phyloP scores from a whole-genome alignment of 1,140 invertebrate genomes.

The Drosophila punjabiensis region DNA sequence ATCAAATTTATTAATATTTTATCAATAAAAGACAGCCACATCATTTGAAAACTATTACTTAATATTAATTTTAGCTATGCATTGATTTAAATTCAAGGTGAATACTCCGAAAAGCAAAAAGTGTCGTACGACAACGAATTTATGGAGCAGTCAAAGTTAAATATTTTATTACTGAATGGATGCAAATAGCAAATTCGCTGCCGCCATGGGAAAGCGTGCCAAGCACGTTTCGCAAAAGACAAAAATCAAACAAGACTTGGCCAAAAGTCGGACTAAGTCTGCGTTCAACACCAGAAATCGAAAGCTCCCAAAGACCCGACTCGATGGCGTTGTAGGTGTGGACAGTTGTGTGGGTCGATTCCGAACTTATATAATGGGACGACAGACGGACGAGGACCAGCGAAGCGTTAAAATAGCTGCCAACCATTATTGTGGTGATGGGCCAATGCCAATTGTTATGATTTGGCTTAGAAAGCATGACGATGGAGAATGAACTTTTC shows the following conservation, averaged over 20 bases:
- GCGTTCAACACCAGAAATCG: slow-evolving; percentile 45
- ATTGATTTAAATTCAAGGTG: slow-evolving; percentile 50
- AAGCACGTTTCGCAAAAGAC: slow-evolving; percentile 72
- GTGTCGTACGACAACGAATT: slow-evolving; percentile 29
- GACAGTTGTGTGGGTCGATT: slow-evolving; percentile 38
- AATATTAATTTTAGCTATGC: slow-evolving; percentile 6
- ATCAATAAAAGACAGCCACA: neutral
- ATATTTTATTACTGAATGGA: slow-evolving; percentile 46
- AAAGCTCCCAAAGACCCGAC: slow-evolving; percentile 25
- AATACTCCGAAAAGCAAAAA: slow-evolving; percentile 30
- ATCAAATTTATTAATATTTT: neutral
- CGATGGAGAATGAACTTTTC: slow-evolving; percentile 32
- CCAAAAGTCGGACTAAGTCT: slow-evolving; percentile 33
- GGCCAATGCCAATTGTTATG: slow-evolving; percentile 44
- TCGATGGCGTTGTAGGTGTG: slow-evolving; percentile 39
- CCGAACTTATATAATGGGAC: slow-evolving; percentile 58
- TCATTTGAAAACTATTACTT: slow-evolving; percentile 20
- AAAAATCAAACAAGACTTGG: slow-evolving; percentile 46
- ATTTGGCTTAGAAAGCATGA: slow-evolving; percentile 56
- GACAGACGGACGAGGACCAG: slow-evolving; percentile 21
- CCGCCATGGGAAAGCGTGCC: slow-evolving; percentile 63
- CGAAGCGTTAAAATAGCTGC: slow-evolving; percentile 68
- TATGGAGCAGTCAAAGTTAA: slow-evolving; percentile 48
- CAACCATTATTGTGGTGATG: slow-evolving; percentile 46
- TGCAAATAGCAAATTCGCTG: slow-evolving; percentile 31